Evolutionary conservation across 1,140 invertebrate species (phyloP).

Genomic region (Latrodectus geometricus): DNA sequence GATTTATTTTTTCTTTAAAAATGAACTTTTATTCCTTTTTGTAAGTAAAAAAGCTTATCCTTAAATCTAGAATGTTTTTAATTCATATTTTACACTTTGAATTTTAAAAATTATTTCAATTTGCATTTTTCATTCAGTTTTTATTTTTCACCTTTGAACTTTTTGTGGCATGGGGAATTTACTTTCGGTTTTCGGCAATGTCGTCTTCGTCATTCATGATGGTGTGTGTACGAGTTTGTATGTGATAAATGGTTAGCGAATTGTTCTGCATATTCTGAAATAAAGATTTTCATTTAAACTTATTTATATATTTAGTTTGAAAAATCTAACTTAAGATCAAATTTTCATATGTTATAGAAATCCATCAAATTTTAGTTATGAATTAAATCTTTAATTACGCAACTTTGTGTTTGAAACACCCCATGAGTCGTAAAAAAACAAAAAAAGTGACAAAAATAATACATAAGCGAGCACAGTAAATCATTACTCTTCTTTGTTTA

Average conservation of each 20-base stretch:
- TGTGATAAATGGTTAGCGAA: neutral
- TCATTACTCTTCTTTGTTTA: slow-evolving; percentile 28
- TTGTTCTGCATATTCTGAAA: slow-evolving; percentile 3
- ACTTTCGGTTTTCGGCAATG: slow-evolving; percentile 52
- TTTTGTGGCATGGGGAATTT: slow-evolving; percentile 12
- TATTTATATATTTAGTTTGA: neutral
- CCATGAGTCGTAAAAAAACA: slow-evolving; percentile 16
- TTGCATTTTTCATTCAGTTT: neutral
- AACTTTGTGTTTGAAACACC: slow-evolving; percentile 15
- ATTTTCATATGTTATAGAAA: no score
- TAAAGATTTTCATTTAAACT: neutral
- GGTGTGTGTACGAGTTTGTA: slow-evolving; percentile 9
- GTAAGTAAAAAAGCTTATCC: neutral
- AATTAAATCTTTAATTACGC: neutral
- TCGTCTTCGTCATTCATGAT: slow-evolving; percentile 9
- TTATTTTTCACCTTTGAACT: slow-evolving; percentile 36
- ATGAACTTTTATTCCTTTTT: neutral
- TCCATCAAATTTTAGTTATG: neutral
- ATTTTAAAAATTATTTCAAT: neutral
- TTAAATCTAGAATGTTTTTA: neutral
- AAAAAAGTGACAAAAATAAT: neutral
- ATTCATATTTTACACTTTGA: neutral
- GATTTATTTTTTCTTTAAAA: neutral
- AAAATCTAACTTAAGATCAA: no score
- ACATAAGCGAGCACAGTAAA: slow-evolving; percentile 1